phyloP scores from a whole-genome alignment of 53 echinoderm and acorn worm genomes.

The Henricia sp. region DNA sequence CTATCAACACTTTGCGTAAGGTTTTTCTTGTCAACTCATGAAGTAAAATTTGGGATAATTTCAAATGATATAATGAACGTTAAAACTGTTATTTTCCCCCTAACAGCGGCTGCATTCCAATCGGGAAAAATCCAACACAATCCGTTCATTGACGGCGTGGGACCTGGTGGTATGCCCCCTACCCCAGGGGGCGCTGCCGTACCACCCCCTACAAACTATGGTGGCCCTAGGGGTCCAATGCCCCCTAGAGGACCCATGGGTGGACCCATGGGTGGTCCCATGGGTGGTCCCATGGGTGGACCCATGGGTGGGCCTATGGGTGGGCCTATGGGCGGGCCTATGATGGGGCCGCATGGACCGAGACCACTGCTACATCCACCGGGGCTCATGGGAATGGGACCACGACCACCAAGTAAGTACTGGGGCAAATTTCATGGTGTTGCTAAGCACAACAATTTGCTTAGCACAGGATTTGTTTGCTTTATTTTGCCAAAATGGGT shows the following conservation, averaged over 20 bases:
- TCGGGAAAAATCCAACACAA: constrained; percentile 95
- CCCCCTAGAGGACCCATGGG: constrained; percentile 63
- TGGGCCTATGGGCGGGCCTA: constrained; percentile 60
- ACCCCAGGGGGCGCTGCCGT: constrained; percentile 62
- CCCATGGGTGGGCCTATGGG: constrained; percentile 35
- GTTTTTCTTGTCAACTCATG: too few relatives aligned
- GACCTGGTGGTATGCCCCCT: constrained; percentile 51
- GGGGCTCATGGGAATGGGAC: constrained; percentile 75
- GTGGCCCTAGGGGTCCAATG: constrained; percentile 62
- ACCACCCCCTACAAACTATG: constrained; percentile 77
- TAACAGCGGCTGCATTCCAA: constrained; percentile 94
- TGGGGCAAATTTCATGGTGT: too few relatives aligned
- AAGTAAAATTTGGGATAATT: too few relatives aligned
- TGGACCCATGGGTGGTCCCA: constrained; percentile 25
- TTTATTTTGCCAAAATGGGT: too few relatives aligned
- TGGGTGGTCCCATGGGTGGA: too few relatives aligned
- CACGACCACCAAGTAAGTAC: constrained; percentile 48
- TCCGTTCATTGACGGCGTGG: constrained; percentile 72
- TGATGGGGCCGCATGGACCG: constrained; percentile 55
- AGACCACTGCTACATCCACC: constrained; percentile 67
- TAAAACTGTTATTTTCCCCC: too few relatives aligned
- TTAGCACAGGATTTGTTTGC: too few relatives aligned
- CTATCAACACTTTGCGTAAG: too few relatives aligned
- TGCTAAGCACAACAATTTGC: too few relatives aligned
- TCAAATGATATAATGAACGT: too few relatives aligned